Evolutionary conservation across 2,888 invertebrate genomes (phyloP).

Genomic region (Drosophila affinis): DNA sequence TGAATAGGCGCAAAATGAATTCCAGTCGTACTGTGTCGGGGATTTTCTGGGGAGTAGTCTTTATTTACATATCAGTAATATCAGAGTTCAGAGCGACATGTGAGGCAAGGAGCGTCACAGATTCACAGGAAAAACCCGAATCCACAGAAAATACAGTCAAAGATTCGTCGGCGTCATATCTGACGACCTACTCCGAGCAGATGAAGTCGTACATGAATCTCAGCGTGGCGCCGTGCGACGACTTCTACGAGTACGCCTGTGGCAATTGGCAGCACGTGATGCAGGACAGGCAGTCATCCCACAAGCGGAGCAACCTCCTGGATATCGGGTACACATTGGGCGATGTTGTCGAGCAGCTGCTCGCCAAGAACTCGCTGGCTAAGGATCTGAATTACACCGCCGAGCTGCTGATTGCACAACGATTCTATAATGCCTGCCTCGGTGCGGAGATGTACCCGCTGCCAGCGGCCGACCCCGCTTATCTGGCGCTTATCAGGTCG

Average conservation of each 20-base stretch:
- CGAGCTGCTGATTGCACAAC: slow-evolving; percentile 72
- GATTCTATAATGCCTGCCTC: slow-evolving; percentile 73
- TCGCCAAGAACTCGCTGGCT: slow-evolving; percentile 52
- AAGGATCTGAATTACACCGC: slow-evolving; percentile 54
- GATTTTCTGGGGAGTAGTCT: slow-evolving; percentile 1
- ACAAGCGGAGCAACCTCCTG: slow-evolving; percentile 73
- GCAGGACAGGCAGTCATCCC: slow-evolving; percentile 49
- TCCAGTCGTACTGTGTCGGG: slow-evolving; percentile 2
- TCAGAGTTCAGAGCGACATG: slow-evolving; percentile 21
- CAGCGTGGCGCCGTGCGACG: slow-evolving; percentile 76
- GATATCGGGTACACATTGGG: slow-evolving; percentile 71
- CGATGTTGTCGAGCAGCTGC: slow-evolving; percentile 55
- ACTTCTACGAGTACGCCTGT: slow-evolving; percentile 82
- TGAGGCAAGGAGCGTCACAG: slow-evolving; percentile 29
- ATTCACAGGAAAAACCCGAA: background rate
- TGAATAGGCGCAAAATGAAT: slow-evolving; percentile 43
- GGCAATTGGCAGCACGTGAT: slow-evolving; percentile 79
- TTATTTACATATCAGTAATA: slow-evolving; percentile 21
- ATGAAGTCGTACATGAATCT: slow-evolving; percentile 80
- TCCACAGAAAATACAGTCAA: slow-evolving; percentile 49
- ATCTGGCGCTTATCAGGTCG: slow-evolving; percentile 71
- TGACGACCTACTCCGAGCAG: slow-evolving; percentile 65
- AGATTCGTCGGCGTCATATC: slow-evolving; percentile 40
- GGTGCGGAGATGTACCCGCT: slow-evolving; percentile 70
- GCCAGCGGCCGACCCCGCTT: slow-evolving; percentile 69